Conservation (phyloP, 2,797 vertebrate species). For the Gymnopithys bicolor region DNA sequence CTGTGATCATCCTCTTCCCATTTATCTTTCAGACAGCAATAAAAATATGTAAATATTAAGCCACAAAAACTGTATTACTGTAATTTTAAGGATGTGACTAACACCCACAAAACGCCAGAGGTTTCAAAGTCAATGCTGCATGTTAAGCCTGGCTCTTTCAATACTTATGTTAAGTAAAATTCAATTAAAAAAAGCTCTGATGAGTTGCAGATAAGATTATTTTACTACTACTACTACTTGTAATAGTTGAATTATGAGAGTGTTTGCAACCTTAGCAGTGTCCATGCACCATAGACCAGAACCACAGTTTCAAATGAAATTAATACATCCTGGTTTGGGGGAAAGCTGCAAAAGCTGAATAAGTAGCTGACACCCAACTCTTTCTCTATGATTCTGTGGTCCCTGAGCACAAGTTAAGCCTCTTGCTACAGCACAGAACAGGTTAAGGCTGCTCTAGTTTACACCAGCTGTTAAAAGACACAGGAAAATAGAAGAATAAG, state of each 20-base stretch:
- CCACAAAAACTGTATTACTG: slow-evolving; percentile 69
- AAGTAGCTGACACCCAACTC: background rate
- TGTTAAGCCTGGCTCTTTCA: slow-evolving; percentile 47
- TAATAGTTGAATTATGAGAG: slow-evolving; percentile 49
- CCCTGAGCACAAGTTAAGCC: background rate
- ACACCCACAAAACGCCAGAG: slow-evolving; percentile 70
- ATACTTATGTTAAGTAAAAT: slow-evolving; percentile 62
- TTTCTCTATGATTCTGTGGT: background rate
- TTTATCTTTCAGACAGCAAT: slow-evolving; percentile 73
- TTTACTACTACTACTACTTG: slow-evolving; percentile 43
- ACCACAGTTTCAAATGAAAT: background rate
- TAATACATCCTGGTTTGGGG: background rate
- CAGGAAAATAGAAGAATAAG: background rate
- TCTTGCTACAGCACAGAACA: background rate
- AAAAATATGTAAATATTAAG: slow-evolving; percentile 74
- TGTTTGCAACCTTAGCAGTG: background rate
- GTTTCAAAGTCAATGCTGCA: slow-evolving; percentile 65
- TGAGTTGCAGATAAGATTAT: slow-evolving; percentile 62
- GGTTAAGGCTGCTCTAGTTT: background rate
- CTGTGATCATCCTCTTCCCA: slow-evolving; percentile 68
- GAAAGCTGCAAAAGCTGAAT: background rate
- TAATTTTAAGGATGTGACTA: slow-evolving; percentile 74
- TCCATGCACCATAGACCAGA: background rate
- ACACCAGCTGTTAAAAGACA: background rate
- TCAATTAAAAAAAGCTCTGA: slow-evolving; percentile 70